Evolutionary conservation across 2,797 vertebrate species (phyloP).

Genomic region (Threskiornis aethiopicus): DNA sequence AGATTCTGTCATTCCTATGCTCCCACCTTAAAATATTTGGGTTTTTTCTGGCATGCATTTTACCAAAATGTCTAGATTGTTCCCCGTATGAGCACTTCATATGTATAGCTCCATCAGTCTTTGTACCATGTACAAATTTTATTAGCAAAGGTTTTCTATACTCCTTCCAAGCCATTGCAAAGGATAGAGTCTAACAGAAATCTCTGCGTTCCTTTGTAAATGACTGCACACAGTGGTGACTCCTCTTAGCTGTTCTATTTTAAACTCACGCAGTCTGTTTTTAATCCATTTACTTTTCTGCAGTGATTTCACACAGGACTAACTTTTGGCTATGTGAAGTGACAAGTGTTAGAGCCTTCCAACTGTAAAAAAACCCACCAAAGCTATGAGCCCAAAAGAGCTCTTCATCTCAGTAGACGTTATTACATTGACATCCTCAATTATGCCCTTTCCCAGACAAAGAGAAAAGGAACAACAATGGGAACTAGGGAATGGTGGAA

Average conservation of each 20-base stretch:
- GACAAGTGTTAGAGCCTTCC: neutral
- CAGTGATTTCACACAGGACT: neutral
- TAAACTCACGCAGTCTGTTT: neutral
- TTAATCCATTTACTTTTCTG: neutral
- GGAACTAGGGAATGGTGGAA: neutral
- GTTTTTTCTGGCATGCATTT: fast-evolving
- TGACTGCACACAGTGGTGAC: neutral
- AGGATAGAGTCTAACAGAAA: neutral
- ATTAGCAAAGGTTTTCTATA: neutral
- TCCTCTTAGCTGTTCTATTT: neutral
- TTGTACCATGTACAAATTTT: neutral
- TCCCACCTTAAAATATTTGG: neutral
- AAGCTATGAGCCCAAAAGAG: neutral
- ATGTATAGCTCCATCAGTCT: neutral
- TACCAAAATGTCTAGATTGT: neutral
- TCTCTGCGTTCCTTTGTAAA: neutral
- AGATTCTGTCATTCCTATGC: neutral
- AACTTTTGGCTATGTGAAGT: neutral
- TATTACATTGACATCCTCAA: neutral
- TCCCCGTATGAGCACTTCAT: neutral
- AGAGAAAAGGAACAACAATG: neutral
- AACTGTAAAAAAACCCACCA: neutral
- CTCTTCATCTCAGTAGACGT: neutral
- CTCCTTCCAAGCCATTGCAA: neutral
- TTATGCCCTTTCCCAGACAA: neutral